These are phyloP conservation scores for Hippocampus comes DNA, from an alignment of 2,113 vertebrate species.

Conservation along the genomic window DNA sequence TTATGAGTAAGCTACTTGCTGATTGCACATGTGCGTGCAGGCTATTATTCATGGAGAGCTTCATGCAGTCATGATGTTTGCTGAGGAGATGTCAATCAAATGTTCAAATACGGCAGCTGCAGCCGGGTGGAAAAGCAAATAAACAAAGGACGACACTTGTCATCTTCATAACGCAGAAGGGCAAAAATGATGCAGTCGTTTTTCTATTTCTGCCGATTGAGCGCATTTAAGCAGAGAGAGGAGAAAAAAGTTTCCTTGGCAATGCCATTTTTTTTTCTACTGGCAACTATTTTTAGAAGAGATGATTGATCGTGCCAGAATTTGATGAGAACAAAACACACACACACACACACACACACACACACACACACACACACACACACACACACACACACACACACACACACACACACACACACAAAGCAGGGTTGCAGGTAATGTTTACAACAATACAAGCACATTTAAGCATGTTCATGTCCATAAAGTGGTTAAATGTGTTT, in stretches of 20 bases:
- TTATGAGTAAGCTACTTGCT: neutral
- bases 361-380: neutral
- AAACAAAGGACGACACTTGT: slow-evolving; percentile 1
- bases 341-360: neutral
- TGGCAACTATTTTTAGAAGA: slow-evolving; percentile 19
- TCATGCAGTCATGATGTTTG: slow-evolving; percentile 2
- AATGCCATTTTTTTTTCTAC: neutral
- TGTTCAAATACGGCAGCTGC: slow-evolving; percentile 33
- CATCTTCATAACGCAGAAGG: neutral
- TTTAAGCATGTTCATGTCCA: neutral
- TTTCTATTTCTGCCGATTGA: neutral
- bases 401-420: neutral
- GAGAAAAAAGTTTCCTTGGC: neutral
- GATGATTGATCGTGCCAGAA: neutral
- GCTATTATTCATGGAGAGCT: slow-evolving; percentile 2
- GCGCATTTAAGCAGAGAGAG: neutral
- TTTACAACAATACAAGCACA: neutral
- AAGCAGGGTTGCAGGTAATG: neutral
- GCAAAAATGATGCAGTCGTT: neutral
- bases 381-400: too few species aligned
- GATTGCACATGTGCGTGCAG: neutral
- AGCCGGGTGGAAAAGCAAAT: slow-evolving; percentile 38
- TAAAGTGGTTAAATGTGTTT: slow-evolving; percentile 2
- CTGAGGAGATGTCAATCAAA: slow-evolving; percentile 33
- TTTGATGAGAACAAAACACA: slow-evolving; percentile 1